Evolutionary conservation across 1,140 invertebrate species (phyloP), one percentile per base, ranked within the genome.

Genomic region (Harlomillsia oculata): DNA sequence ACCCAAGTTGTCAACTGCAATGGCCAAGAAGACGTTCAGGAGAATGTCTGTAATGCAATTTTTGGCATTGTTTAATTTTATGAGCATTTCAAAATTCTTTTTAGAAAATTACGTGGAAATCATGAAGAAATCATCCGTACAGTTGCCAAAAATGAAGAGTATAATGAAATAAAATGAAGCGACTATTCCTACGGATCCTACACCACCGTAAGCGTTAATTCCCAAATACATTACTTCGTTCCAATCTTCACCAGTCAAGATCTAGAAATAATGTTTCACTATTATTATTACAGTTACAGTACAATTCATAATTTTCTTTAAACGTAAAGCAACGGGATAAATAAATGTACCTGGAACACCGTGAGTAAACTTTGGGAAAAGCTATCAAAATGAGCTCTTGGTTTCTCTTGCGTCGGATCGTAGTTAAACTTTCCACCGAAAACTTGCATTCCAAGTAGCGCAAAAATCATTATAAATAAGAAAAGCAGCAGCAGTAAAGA

Each of bases 11-110:
- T 63, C 61, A 11, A 63, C 61, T 48, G 56, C 56, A 44, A 63
- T 99, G 75, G 96, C 96, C 91, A 99, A 97, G 87, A 99, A 99
- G 66, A 99, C 96, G 72, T 99, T 99, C 69, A 99, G 75, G 55
- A 99, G 78, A 68, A 97, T 97, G 76, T 96, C 89, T 60, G 18
- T 8, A 46, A 36, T 41, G 32, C n/a, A 30, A 30, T 18, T 13
- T 18, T 20, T 8, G 0, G 8, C n/a, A 41, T 41, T 20, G 1
- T 39, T 39, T 13, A 39, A 46, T 46, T 46, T 46, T 21, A 41
- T 18, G 13, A 28, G 5, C 5, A 26, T 11, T 28, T 21, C 28
- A 34, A 50, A 5, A 28, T 45, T 23, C 3, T 43, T 4, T 41
- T 14, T 1, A n/a, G n/a, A n/a, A n/a, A 28, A 11, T 28, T 41